phyloP scores from a whole-genome alignment of 1,140 invertebrate species.

The Drosophila bifasciata region DNA sequence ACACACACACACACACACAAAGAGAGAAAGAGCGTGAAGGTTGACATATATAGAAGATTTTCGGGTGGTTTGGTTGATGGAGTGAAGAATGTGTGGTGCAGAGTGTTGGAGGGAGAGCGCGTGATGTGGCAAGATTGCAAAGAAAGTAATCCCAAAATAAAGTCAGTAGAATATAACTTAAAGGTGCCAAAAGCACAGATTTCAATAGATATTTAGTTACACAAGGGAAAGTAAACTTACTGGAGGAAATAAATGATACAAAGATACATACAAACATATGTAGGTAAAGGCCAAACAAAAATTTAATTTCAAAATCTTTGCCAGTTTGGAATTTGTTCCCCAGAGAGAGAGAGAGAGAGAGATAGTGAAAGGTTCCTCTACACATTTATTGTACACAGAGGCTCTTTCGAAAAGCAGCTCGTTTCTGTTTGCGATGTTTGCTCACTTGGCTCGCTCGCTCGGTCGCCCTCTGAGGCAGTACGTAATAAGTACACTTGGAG shows the following conservation, averaged over 20 bases:
- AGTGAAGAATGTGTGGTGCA: constrained; percentile 27
- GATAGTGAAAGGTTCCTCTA: constrained; percentile 19
- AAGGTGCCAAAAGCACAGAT: constrained; percentile 27
- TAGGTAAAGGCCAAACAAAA: constrained; percentile 1
- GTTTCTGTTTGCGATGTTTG: constrained; percentile 44
- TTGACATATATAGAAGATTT: constrained; percentile 18
- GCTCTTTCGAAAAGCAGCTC: constrained; percentile 20
- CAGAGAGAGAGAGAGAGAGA: constrained; percentile 6
- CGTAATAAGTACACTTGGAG: constrained; percentile 9
- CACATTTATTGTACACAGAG: constrained; percentile 2
- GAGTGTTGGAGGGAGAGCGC: constrained; percentile 23
- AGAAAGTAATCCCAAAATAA: constrained; percentile 48
- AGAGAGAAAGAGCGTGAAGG: constrained; percentile 6
- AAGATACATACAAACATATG: too few relatives aligned
- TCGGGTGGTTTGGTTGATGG: constrained; percentile 9
- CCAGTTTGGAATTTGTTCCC: constrained; percentile 29
- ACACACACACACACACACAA: background rate
- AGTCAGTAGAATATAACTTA: constrained; percentile 26
- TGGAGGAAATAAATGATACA: constrained; percentile 10
- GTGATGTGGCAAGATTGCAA: constrained; percentile 45
- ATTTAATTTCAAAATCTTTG: constrained; percentile 27
- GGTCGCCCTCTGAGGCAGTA: constrained; percentile 6
- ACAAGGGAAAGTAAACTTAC: constrained; percentile 26
- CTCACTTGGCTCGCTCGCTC: constrained; percentile 40
- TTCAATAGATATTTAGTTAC: constrained; percentile 46